phyloP scores from a whole-genome alignment of 2,888 invertebrate species.

The Diaperis boleti region DNA sequence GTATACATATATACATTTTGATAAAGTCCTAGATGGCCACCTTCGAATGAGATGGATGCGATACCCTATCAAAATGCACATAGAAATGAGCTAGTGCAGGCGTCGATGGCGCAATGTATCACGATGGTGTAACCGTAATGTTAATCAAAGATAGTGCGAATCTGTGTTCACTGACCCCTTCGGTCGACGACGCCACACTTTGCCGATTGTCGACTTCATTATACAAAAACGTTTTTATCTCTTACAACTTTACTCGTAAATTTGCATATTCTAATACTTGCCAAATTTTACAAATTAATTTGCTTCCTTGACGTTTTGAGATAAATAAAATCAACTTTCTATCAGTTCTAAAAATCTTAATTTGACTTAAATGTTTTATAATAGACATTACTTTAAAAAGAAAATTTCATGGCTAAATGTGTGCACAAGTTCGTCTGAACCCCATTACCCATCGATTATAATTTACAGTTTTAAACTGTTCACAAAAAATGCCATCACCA shows the following conservation, averaged over 20 bases:
- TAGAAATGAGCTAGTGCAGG: conserved; percentile 58
- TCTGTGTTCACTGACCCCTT: conserved; percentile 58
- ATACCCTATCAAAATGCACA: conserved; percentile 62
- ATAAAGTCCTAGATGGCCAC: conserved; percentile 7
- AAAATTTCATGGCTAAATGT: not conserved
- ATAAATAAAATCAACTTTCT: no score
- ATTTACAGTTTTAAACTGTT: no score
- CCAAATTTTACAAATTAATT: no score
- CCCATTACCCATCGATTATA: no score
- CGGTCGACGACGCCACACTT: conserved; percentile 33
- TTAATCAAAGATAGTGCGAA: conserved; percentile 63
- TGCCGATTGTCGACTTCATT: conserved; percentile 40
- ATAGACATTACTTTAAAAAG: no score
- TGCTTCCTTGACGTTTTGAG: no score
- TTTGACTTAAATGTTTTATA: no score
- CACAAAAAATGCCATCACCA: conserved; percentile 18
- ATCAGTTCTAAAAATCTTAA: no score
- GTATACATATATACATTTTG: not conserved
- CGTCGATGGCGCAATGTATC: conserved; percentile 54
- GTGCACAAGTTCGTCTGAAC: no score
- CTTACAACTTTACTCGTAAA: conserved; percentile 9
- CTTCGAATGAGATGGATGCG: conserved; percentile 19
- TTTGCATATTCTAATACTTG: not conserved
- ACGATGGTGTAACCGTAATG: conserved; percentile 45
- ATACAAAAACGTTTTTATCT: conserved; percentile 27